A percentile compares a stretch with the other conserved stretches of the same genome.
Conservation (phyloP, 2,113 vertebrate species). For the Colistium nudipinnis region DNA sequence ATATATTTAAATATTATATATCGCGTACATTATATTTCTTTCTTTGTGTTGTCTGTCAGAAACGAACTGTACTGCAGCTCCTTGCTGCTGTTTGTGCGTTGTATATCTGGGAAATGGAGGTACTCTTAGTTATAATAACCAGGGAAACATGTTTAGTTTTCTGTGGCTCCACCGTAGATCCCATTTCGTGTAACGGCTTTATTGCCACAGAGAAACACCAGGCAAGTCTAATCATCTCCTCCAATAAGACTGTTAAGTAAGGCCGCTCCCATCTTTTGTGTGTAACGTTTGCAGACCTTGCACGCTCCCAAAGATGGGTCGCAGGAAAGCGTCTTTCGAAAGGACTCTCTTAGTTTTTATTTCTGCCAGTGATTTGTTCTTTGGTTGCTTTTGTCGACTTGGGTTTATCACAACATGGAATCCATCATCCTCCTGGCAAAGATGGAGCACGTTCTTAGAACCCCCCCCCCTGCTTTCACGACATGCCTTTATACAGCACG, state of each 20-base stretch:
- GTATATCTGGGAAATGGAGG: not conserved
- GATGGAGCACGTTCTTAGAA: slow-evolving; percentile 29
- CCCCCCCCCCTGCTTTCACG: slow-evolving; percentile 24
- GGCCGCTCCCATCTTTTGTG: slow-evolving; percentile 20
- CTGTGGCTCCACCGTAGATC: slow-evolving; percentile 1
- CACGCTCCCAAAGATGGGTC: slow-evolving; percentile 11
- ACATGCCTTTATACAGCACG: slow-evolving; percentile 33
- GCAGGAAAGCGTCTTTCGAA: slow-evolving; percentile 3
- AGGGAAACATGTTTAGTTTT: slow-evolving; percentile 26
- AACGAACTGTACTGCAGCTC: not conserved
- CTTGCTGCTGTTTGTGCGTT: not conserved
- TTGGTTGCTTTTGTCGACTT: slow-evolving; percentile 39
- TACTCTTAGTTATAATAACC: not conserved
- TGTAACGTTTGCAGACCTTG: slow-evolving; percentile 20
- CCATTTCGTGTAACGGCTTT: slow-evolving; percentile 29
- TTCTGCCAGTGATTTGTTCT: slow-evolving; percentile 34
- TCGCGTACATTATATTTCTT: no score
- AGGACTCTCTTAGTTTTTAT: slow-evolving; percentile 28
- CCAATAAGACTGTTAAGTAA: not conserved
- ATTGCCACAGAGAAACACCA: slow-evolving; percentile 21
- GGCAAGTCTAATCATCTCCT: slow-evolving; percentile 19
- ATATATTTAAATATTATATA: no score
- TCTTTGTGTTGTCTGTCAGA: no score
- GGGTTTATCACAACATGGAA: slow-evolving; percentile 24
- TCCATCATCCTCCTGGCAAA: slow-evolving; percentile 46